Base-by-base conservation (phyloP, 2,797 vertebrate species). In the Crenuchus spilurus region DNA sequence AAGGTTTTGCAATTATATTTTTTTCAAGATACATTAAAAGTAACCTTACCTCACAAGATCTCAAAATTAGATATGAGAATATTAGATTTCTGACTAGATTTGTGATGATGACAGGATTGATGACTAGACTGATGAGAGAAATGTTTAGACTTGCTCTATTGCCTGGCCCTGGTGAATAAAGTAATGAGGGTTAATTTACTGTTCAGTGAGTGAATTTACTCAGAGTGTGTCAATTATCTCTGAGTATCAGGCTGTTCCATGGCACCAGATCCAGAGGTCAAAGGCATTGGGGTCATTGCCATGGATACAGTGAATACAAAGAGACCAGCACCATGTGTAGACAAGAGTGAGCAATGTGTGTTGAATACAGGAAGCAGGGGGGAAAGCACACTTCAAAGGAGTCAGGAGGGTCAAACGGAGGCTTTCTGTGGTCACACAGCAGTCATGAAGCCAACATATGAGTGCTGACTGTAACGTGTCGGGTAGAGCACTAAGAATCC, bases 261-360 rank as follows among this genome's bases (percentile, higher is more conserved):
- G 51, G 41, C 68, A 70, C n/a, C 42, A 14, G 20, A 20, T 42
- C 22, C 66, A 70, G 44, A 44, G 68, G 68, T 70, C 54, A 49
- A 55, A 61, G 30, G 55, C 54, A 37, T 44, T 13, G 9, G 30
- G 69, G 26, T 10, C 31, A 62, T 61, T 49, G 20, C 44, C 44
- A 62, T 72, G 70, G 57, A 9, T 33, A 37, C 54, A 55, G 22
- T 28, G 10, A 20, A 26, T 35, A 48, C 41, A 20, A 26, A 55
- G 71, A 58, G 58, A 20, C 16, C 41, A 28, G 6, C 4, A 55
- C 22, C 14, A 35, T 11, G 35, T 26, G 58, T 46, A 67, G 4
- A 16, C 42, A 60, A 60, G 37, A 41, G n/a, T 24, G 35, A 48
- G 33, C 5, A 78, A 63, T 10, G 7, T 58, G 10, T 37, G 33